A percentile compares a stretch with the other conserved stretches of the same genome.
Evolutionary conservation across 2,113 vertebrate genomes (phyloP).

Genomic region (Pseudorectes ferrugineus): DNA sequence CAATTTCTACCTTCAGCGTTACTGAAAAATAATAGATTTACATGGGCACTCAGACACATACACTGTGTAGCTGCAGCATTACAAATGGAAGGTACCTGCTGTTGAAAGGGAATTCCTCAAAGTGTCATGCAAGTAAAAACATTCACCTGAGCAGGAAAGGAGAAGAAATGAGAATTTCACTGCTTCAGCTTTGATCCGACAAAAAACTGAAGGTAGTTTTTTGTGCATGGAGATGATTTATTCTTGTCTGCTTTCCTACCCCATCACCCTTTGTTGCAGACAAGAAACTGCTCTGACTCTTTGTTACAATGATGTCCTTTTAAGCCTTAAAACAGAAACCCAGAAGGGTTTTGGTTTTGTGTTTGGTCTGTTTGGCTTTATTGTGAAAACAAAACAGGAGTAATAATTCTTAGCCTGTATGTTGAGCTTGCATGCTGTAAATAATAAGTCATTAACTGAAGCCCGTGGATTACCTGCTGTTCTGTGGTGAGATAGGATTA

Average conservation of each 20-base stretch:
- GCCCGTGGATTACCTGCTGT: neutral
- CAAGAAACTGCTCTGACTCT: neutral
- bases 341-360: neutral
- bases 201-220: neutral
- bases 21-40: neutral
- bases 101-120: conserved; percentile 42
- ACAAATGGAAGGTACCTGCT: neutral
- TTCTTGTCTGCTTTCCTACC: neutral
- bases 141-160: neutral
- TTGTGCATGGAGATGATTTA: neutral
- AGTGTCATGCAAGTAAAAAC: neutral
- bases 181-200: neutral
- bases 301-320: neutral
- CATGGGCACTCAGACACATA: neutral
- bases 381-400: neutral
- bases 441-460: neutral
- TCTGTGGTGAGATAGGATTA: neutral
- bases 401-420: neutral
- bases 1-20: neutral
- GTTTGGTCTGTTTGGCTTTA: neutral
- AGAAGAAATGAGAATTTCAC: neutral
- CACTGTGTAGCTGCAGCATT: neutral
- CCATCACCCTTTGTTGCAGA: neutral
- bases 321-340: neutral
- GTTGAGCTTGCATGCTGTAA: neutral